Conservation (phyloP, 2,888 invertebrate species). For the Eustalomyia histrio region DNA sequence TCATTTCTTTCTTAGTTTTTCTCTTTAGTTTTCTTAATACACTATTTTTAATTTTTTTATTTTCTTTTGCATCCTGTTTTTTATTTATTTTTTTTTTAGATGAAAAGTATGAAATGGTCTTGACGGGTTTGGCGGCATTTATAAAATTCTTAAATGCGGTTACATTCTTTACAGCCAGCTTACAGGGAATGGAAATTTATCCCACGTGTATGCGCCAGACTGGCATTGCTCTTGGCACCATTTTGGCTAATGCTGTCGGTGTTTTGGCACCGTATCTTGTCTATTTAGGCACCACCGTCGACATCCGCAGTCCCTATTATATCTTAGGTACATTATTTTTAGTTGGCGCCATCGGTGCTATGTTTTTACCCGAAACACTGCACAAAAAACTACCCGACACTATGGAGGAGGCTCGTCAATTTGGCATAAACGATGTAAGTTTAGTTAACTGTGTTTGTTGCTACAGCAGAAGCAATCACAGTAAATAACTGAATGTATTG, state of each 20-base stretch:
- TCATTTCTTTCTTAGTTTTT: not conserved
- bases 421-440: conserved; percentile 80
- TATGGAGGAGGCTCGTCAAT: conserved; percentile 82
- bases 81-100: too few species aligned
- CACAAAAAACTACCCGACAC: conserved; percentile 84
- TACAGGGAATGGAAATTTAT: conserved; percentile 84
- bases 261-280: conserved; percentile 83
- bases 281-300: conserved; percentile 80
- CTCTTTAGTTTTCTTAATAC: conserved; percentile 17
- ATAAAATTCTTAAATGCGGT: conserved; percentile 81
- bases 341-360: conserved; percentile 80
- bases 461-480: not conserved
- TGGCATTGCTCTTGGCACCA: conserved; percentile 83
- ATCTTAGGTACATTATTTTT: conserved; percentile 79
- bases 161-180: conserved; percentile 82
- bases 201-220: conserved; percentile 85
- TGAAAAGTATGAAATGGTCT: conserved; percentile 72
- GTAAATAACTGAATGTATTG: conserved; percentile 12
- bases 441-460: conserved; percentile 58
- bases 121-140: conserved; percentile 79
- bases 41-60: not conserved
- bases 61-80: not conserved
- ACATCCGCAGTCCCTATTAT: conserved; percentile 80
- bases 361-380: conserved; percentile 84
- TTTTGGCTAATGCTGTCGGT: conserved; percentile 81